A percentile compares a stretch with the other conserved stretches of the same genome.
phyloP scores from a whole-genome alignment of 1,140 invertebrate genomes.

The Pomacea maculata region DNA sequence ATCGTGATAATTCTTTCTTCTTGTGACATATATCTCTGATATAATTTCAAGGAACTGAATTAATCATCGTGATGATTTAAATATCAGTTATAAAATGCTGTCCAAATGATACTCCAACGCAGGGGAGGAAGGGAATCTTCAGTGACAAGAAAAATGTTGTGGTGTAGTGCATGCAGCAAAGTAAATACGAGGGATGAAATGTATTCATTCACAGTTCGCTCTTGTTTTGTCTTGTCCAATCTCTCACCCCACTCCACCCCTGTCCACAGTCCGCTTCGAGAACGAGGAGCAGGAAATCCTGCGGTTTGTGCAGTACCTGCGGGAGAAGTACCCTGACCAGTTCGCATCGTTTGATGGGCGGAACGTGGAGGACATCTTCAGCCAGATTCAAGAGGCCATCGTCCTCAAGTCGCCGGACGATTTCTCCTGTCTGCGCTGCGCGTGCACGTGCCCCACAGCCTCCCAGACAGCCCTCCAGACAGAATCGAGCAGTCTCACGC shows the following conservation, averaged over 20 bases:
- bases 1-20: too few species aligned
- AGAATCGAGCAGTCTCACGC: too few species aligned
- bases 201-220: neutral
- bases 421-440: neutral
- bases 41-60: too few species aligned
- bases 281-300: conserved; percentile 46
- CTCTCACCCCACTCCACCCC: neutral
- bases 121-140: too few species aligned
- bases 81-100: too few species aligned
- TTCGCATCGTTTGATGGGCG: conserved; percentile 29
- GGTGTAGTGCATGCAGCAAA: neutral
- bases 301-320: conserved; percentile 39
- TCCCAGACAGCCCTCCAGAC: too few species aligned
- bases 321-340: conserved; percentile 27
- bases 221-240: neutral
- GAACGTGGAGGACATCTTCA: conserved; percentile 34
- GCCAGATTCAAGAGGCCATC: conserved; percentile 23
- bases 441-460: neutral
- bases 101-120: too few species aligned
- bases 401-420: conserved; percentile 13
- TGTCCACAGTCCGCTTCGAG: conserved; percentile 44
- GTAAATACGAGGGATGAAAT: neutral
- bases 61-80: too few species aligned
- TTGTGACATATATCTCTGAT: too few species aligned
- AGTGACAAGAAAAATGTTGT: too few species aligned